Percentiles rank a stretch among this genome's conserved stretches.
Evolutionary conservation across 2,797 vertebrate genomes (phyloP).

Genomic region (Oreonectes daqikongensis): DNA sequence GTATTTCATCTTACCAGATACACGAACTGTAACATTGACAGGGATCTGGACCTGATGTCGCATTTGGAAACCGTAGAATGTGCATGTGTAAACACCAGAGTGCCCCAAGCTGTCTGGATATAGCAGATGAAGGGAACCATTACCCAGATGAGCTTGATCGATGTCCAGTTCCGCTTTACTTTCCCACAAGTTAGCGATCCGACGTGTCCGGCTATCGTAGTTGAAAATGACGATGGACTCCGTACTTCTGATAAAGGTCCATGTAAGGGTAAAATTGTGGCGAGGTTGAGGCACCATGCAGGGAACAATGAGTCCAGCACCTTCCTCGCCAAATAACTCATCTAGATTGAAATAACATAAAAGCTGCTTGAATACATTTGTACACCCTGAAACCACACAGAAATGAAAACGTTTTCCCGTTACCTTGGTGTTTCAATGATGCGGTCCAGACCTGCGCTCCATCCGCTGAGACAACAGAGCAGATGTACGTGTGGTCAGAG

Average conservation of each 20-base stretch:
- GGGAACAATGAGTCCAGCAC: constrained; percentile 66
- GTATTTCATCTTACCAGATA: constrained; percentile 59
- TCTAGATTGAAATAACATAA: constrained; percentile 29
- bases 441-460: constrained; percentile 75
- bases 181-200: constrained; percentile 71
- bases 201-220: constrained; percentile 71
- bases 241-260: constrained; percentile 68
- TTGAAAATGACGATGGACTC: constrained; percentile 69
- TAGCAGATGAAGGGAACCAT: constrained; percentile 74
- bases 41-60: constrained; percentile 68
- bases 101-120: constrained; percentile 67
- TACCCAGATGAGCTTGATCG: constrained; percentile 66
- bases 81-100: constrained; percentile 74
- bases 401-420: not conserved
- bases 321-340: constrained; percentile 64
- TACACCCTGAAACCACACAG: not conserved
- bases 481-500: constrained; percentile 72
- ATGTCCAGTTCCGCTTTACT: constrained; percentile 68
- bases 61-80: constrained; percentile 68
- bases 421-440: constrained; percentile 76
- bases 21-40: constrained; percentile 72
- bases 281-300: constrained; percentile 68
- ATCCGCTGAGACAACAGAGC: constrained; percentile 75
- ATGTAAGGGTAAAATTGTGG: constrained; percentile 76
- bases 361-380: not conserved